These are phyloP conservation scores for Pedicia rivosa DNA, from an alignment of 2,888 invertebrate genomes.

Conservation along the genomic window DNA sequence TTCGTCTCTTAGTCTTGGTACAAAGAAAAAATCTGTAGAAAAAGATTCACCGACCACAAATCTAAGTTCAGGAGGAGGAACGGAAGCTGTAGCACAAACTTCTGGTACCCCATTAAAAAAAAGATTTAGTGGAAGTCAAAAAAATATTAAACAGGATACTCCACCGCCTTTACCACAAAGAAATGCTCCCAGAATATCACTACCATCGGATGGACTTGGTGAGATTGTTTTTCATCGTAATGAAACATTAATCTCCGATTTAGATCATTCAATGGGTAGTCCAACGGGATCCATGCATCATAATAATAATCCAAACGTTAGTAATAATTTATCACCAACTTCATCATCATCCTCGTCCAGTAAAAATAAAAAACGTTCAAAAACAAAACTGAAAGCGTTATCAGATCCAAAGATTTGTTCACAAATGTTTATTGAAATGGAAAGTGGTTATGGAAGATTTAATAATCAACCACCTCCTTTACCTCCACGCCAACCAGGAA, in stretches of 20 bases:
- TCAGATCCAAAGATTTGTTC: slow-evolving; percentile 33
- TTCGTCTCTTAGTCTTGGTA: slow-evolving; percentile 30
- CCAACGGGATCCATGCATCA: neutral
- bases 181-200: slow-evolving; percentile 27
- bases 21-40: slow-evolving; percentile 26
- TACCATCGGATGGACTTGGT: slow-evolving; percentile 16
- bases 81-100: neutral
- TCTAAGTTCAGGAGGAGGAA: neutral
- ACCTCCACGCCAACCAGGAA: slow-evolving; percentile 39
- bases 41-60: slow-evolving; percentile 23
- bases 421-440: slow-evolving; percentile 31
- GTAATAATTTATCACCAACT: slow-evolving; percentile 2
- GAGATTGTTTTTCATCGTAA: slow-evolving; percentile 8
- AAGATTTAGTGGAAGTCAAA: slow-evolving; percentile 22
- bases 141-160: slow-evolving; percentile 20
- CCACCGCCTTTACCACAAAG: slow-evolving; percentile 40
- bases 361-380: slow-evolving; percentile 19
- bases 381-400: slow-evolving; percentile 29
- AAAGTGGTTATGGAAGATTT: slow-evolving; percentile 17
- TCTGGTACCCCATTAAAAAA: slow-evolving; percentile 22
- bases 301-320: neutral
- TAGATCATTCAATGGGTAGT: slow-evolving; percentile 21
- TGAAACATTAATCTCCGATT: slow-evolving; percentile 23
- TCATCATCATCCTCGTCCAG: slow-evolving; percentile 2
- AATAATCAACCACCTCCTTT: slow-evolving; percentile 35